Base-by-base conservation (phyloP, 2,888 invertebrate genomes). In the Notodonta ziczac region DNA sequence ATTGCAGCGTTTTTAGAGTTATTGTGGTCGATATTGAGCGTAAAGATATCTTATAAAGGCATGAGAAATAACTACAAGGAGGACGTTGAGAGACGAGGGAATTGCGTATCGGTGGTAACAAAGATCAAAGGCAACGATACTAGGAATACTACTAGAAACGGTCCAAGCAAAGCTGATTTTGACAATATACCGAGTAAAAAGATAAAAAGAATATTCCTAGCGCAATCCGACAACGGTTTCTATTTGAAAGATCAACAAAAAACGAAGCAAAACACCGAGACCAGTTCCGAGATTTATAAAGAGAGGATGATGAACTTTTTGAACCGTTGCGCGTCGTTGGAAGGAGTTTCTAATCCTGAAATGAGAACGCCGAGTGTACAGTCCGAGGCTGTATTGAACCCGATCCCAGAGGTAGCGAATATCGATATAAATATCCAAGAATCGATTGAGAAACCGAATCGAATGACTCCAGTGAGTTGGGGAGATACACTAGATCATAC, bases 1-100 rank as follows among this genome's bases (percentile, higher is more conserved):
- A 94, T 95, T 24, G 94, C 95, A 0, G 94, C 95, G 0, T 84
- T 94, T 57, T 67, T 95, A 16, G 95, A 95, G 73, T 68, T 94
- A 0, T 80, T 95, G 0, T 96, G 95, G 95, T 95, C 95, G 0
- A 78, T 94, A 40, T 79, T 96, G 16, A 95, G 95, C 56, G 84
- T 94, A 0, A 95, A 94, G 79, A 94, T 96, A 35, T 93, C 95
- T 0, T 95, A 94, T 69, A 93, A 91, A 67, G 96, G 96, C 35
- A 95, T 96, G 95, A 93, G 84, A 62, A 95, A 93, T 65, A 89
- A 86, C 51, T 95, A 95, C 72, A 94, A 94, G 61, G 94, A 95
- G n/a, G 94, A 94, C 32, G 86, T 84, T 24, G 86, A 91, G 13
- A 79, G 90, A n/a, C 83, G 92, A 61, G 91, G 94, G 0, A 94